phyloP scores from a whole-genome alignment of 64 coral and sea anemone species.

The Montipora efflorescens region DNA sequence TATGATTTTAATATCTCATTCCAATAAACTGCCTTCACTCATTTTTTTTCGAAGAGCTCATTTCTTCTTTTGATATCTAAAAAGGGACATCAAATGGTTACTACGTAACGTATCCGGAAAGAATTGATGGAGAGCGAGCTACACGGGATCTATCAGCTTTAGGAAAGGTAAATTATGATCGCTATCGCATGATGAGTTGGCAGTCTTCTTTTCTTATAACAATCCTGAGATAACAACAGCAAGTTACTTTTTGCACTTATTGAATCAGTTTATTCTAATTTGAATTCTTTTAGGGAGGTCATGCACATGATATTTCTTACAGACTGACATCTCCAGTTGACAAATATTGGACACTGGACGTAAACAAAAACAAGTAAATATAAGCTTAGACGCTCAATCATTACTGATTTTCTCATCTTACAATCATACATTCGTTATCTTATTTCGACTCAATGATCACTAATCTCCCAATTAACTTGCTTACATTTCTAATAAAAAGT shows the following conservation, averaged over 20 bases:
- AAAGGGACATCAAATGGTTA: not conserved
- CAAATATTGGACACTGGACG: constrained; percentile 60
- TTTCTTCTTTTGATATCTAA: not conserved
- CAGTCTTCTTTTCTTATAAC: not conserved
- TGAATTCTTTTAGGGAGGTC: constrained; percentile 25
- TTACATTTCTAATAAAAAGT: too few relatives aligned
- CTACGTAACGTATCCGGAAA: constrained; percentile 36
- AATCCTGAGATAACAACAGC: too few relatives aligned
- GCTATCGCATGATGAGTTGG: not conserved
- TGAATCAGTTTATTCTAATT: not conserved
- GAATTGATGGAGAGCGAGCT: constrained; percentile 15
- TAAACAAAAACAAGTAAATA: constrained; percentile 65
- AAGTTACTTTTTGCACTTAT: not conserved
- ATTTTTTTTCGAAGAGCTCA: not conserved
- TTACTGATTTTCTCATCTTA: not conserved
- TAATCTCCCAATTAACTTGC: not conserved
- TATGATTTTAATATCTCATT: too few relatives aligned
- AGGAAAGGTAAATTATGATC: constrained; percentile 3
- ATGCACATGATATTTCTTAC: constrained; percentile 35
- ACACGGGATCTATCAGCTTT: constrained; percentile 54
- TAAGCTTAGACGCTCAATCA: too few relatives aligned
- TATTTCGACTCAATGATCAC: not conserved
- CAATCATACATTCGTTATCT: not conserved
- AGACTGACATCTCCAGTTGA: constrained; percentile 11
- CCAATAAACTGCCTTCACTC: not conserved